phyloP scores from a whole-genome alignment of 2,888 invertebrate species.

The Apotomis betuletana region DNA sequence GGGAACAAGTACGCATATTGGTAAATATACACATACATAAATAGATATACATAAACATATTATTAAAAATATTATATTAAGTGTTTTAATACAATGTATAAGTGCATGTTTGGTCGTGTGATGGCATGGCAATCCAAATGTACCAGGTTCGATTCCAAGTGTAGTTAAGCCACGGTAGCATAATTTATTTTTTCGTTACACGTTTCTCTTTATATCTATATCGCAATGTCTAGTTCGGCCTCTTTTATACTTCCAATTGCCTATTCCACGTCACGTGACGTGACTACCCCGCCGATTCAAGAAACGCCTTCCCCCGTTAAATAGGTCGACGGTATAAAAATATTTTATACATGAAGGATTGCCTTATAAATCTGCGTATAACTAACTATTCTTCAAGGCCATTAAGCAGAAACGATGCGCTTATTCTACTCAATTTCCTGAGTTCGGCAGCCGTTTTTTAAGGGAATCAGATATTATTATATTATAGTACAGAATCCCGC shows the following conservation, averaged over 20 bases:
- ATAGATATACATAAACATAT: too few relatives aligned
- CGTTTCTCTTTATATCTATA: neutral
- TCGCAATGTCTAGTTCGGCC: neutral
- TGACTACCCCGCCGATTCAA: constrained; percentile 4
- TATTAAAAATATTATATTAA: too few relatives aligned
- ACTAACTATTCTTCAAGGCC: constrained; percentile 35
- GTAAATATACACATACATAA: too few relatives aligned
- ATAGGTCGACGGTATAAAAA: constrained; percentile 38
- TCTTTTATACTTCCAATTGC: neutral
- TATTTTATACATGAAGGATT: constrained; percentile 40
- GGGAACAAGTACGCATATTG: too few relatives aligned
- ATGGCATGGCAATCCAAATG: too few relatives aligned
- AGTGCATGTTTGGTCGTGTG: too few relatives aligned
- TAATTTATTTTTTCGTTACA: too few relatives aligned
- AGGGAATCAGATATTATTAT: constrained; percentile 37
- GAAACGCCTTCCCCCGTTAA: constrained; percentile 26
- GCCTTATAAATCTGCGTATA: constrained; percentile 40
- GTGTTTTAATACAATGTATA: too few relatives aligned
- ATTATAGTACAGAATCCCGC: constrained; percentile 1
- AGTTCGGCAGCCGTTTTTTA: constrained; percentile 37
- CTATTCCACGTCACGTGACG: constrained; percentile 13
- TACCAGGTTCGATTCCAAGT: too few relatives aligned
- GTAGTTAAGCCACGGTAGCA: too few relatives aligned
- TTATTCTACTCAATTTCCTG: constrained; percentile 42
- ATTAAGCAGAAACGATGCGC: constrained; percentile 41